These are phyloP conservation scores for Perognathus longimembris DNA, from an alignment of 2,113 vertebrate genomes.

Conservation along the genomic window DNA sequence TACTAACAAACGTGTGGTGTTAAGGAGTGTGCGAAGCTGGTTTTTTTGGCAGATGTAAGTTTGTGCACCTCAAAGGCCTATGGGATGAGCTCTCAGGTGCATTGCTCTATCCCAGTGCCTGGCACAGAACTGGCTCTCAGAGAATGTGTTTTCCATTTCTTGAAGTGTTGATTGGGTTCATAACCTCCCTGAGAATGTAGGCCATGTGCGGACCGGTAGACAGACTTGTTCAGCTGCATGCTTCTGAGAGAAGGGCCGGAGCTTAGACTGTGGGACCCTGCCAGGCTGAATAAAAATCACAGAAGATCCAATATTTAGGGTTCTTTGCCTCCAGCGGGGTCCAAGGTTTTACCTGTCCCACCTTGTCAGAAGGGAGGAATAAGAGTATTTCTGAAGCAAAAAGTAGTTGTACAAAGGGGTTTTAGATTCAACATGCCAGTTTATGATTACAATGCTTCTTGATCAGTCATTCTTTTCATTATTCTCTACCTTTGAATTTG, in stretches of 20 bases:
- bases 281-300: background rate
- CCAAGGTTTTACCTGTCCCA: background rate
- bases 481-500: too few relatives aligned
- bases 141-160: background rate
- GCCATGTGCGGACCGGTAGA: background rate
- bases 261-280: background rate
- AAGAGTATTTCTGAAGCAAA: background rate
- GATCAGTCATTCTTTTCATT: too few relatives aligned
- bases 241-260: background rate
- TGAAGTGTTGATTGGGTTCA: background rate
- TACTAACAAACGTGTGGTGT: background rate
- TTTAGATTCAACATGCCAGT: too few relatives aligned
- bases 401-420: background rate
- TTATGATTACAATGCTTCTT: too few relatives aligned
- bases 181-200: background rate
- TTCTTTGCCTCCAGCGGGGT: background rate
- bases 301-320: background rate
- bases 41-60: background rate
- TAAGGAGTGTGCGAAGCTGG: background rate
- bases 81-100: background rate
- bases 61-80: background rate
- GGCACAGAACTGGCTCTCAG: background rate
- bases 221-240: background rate
- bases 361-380: background rate
- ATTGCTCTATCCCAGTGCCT: background rate